Evolutionary conservation across 2,113 vertebrate species (phyloP), one percentile per base, ranked within the genome.

Genomic region (Jaculus jaculus): DNA sequence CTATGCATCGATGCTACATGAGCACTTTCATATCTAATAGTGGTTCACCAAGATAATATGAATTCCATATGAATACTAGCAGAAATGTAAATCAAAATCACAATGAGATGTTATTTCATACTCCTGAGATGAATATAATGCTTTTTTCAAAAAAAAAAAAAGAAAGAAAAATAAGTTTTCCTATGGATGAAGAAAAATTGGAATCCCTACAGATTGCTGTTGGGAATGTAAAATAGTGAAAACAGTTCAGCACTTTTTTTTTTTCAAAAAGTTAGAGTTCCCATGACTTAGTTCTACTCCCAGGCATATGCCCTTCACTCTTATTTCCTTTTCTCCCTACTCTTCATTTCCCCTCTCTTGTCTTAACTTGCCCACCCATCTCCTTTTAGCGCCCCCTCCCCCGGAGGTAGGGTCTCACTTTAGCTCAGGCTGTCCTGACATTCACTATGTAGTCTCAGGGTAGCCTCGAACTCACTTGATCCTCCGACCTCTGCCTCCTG

Each of bases 21-120:
- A 91, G 77, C 21, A 72, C 42, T 26, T 93, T 88, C 23, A 32
- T 82, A 12, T 68, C 32, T 86, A 91, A 66, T 60, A 10, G 66
- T 84, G 32, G 21, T 32, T 93, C 26, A 89, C 17, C 37, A 63
- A 42, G 21, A 39, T 32, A 88, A 23, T 85, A 54, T 68, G 9
- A n/a, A 65, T 78, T 85, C 20, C 47, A 60, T 32, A 74, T 51
- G 51, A 60, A 93, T 9, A 7, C n/a, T 87, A 63, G 26, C 42
- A n/a, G 30, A 86, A 71, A 75, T 82, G 10, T 7, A 66, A 93
- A 71, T 65, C 82, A 71, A 87, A 83, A 82, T 72, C 77, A 90
- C 61, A 83, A 34, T 66, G 42, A 95, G 28, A 26, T 72, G 12
- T 3, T 47, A n/a, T 74, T 90, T 95, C 34, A 37, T 23, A 93